A percentile compares a stretch with the other conserved stretches of the same genome.
These are phyloP conservation scores for Aphidius colemani DNA, from an alignment of 2,888 invertebrate genomes.

Conservation along the genomic window DNA sequence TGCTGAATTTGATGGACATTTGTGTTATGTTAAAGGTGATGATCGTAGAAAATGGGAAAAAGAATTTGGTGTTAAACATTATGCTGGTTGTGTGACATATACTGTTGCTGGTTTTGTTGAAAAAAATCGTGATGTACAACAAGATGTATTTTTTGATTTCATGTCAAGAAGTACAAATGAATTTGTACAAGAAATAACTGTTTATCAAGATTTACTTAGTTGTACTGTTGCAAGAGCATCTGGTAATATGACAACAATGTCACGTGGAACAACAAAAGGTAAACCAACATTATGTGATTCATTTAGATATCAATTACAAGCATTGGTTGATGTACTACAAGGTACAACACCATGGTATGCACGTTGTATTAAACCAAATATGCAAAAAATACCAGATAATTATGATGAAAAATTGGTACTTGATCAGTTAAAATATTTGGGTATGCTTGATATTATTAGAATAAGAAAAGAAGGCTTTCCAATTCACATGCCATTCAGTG, in stretches of 20 bases:
- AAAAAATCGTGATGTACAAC: slow-evolving; percentile 90
- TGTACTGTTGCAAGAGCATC: slow-evolving; percentile 52
- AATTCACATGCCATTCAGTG: slow-evolving; percentile 77
- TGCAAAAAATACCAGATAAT: slow-evolving; percentile 78
- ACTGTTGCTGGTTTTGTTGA: slow-evolving; percentile 83
- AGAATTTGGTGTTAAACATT: slow-evolving; percentile 87
- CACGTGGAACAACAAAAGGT: slow-evolving; percentile 85
- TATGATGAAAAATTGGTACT: slow-evolving; percentile 81
- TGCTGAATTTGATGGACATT: slow-evolving; percentile 82
- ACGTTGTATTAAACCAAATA: slow-evolving; percentile 90
- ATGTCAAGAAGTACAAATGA: slow-evolving; percentile 82
- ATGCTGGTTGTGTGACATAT: slow-evolving; percentile 88
- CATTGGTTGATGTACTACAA: slow-evolving; percentile 86
- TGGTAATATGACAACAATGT: slow-evolving; percentile 64
- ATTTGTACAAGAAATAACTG: slow-evolving; percentile 78
- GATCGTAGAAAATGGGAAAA: slow-evolving; percentile 88
- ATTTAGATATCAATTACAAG: slow-evolving; percentile 84
- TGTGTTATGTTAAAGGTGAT: slow-evolving; percentile 81
- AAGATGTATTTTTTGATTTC: slow-evolving; percentile 90
- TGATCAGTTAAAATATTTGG: slow-evolving; percentile 87
- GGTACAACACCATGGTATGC: slow-evolving; percentile 92
- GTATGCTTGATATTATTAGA: slow-evolving; percentile 91
- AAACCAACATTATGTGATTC: slow-evolving; percentile 90
- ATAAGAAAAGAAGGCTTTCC: slow-evolving; percentile 90
- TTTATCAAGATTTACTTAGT: slow-evolving; percentile 56